Evolutionary conservation across 2,113 vertebrate genomes (phyloP).

Genomic region (Chionis minor): DNA sequence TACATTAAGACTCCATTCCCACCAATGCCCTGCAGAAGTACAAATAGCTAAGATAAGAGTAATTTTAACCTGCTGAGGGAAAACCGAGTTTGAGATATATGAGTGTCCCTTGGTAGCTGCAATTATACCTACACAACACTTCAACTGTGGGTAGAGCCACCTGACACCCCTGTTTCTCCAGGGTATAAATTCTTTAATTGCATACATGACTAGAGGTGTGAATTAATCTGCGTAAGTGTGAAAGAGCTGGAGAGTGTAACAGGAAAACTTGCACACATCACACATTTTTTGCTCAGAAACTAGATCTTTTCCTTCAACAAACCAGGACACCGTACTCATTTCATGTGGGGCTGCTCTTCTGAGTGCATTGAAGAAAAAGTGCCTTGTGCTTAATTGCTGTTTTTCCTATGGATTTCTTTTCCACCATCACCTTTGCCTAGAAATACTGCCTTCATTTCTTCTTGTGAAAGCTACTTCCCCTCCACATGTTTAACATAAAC

Average conservation of each 20-base stretch:
- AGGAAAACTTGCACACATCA: neutral
- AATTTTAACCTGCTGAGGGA: neutral
- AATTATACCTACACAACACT: neutral
- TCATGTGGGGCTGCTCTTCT: neutral
- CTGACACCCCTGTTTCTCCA: neutral
- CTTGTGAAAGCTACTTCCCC: neutral
- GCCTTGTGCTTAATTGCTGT: neutral
- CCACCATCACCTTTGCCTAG: neutral
- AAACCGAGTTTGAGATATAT: neutral
- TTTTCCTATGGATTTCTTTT: neutral
- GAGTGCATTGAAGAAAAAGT: neutral
- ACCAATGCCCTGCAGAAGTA: neutral
- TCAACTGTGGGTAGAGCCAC: neutral
- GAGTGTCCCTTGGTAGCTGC: neutral
- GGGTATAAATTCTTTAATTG: constrained; percentile 9
- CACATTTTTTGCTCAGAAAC: neutral
- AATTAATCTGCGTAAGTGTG: neutral
- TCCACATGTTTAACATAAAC: neutral
- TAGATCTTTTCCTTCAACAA: neutral
- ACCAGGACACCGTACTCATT: neutral
- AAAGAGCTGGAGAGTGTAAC: neutral
- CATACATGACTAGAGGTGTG: neutral
- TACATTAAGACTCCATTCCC: neutral
- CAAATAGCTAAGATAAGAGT: neutral
- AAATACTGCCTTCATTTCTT: neutral